Conservation (phyloP, 2,888 invertebrate species). For the Agonum fuliginosum region DNA sequence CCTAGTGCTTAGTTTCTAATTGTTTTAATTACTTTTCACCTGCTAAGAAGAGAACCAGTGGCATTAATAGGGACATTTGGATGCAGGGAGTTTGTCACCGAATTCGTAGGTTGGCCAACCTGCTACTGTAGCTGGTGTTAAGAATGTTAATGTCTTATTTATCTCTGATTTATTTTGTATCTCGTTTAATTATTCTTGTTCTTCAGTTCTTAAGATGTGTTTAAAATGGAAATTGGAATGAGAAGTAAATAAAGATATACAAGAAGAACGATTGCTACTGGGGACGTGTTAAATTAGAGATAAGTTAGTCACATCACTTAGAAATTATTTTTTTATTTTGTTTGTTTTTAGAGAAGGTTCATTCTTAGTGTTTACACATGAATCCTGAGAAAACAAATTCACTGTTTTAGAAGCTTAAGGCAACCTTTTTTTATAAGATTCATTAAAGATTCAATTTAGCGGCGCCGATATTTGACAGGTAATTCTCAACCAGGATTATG, state of each 20-base stretch:
- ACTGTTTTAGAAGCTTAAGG: too few relatives aligned
- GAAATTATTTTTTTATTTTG: too few relatives aligned
- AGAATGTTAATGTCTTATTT: conserved; percentile 39
- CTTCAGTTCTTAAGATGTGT: background rate
- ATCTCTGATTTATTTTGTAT: conserved; percentile 28
- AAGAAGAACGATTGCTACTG: background rate
- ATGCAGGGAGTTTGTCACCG: conserved; percentile 14
- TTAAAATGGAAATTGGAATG: conserved; percentile 19
- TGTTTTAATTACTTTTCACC: conserved; percentile 43
- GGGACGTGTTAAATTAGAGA: background rate
- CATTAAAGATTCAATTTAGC: too few relatives aligned
- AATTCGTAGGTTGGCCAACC: conserved; percentile 20
- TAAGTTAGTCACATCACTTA: background rate
- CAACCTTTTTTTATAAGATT: too few relatives aligned
- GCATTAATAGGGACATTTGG: conserved; percentile 7
- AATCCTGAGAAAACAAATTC: too few relatives aligned
- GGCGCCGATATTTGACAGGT: too few relatives aligned
- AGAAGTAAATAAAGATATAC: conserved; percentile 10
- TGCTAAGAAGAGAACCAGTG: background rate
- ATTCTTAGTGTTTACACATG: too few relatives aligned
- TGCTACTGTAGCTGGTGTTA: conserved; percentile 17
- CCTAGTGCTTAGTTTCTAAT: conserved; percentile 35
- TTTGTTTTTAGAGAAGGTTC: too few relatives aligned
- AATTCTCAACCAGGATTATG: too few relatives aligned
- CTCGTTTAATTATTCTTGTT: conserved; percentile 17